Percentiles rank a stretch among this genome's conserved stretches.
These are phyloP conservation scores for Dendroctonus valens DNA, from an alignment of 1,140 invertebrate species.

Conservation along the genomic window DNA sequence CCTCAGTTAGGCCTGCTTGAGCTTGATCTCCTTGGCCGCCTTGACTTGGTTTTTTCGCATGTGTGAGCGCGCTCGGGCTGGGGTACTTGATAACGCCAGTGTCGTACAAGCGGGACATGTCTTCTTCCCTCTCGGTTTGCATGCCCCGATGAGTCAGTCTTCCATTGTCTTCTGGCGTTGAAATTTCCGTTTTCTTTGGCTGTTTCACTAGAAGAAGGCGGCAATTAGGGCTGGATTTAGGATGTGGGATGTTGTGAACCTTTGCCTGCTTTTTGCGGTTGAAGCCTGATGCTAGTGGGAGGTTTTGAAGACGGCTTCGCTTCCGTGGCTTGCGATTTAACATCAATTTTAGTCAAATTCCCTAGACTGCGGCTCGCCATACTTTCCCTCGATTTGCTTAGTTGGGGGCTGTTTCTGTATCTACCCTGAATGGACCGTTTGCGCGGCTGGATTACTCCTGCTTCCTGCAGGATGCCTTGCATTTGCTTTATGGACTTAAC, in stretches of 20 bases:
- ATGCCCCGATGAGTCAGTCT: slow-evolving; percentile 39
- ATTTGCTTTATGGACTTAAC: slow-evolving; percentile 57
- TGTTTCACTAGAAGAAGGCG: slow-evolving; percentile 7
- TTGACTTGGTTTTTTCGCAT: slow-evolving; percentile 6
- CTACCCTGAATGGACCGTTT: slow-evolving; percentile 36
- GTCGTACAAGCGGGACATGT: slow-evolving; percentile 41
- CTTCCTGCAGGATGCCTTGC: slow-evolving; percentile 53
- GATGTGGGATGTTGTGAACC: no score
- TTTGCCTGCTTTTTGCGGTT: no score
- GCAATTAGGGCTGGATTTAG: no score
- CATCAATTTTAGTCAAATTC: slow-evolving; percentile 12
- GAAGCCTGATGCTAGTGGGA: not conserved
- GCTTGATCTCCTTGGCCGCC: slow-evolving; percentile 30
- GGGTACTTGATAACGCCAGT: slow-evolving; percentile 44
- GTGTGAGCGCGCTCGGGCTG: slow-evolving; percentile 28
- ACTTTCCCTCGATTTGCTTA: slow-evolving; percentile 21
- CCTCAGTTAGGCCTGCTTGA: slow-evolving; percentile 16
- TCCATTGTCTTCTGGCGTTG: slow-evolving; percentile 15
- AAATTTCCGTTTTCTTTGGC: slow-evolving; percentile 19
- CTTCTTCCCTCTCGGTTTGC: slow-evolving; percentile 44
- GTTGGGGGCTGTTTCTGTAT: slow-evolving; percentile 45
- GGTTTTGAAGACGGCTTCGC: not conserved
- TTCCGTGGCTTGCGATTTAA: not conserved
- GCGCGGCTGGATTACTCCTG: slow-evolving; percentile 40
- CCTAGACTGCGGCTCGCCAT: slow-evolving; percentile 6